Conservation (phyloP, 35 echinoderm and acorn worm species). For the Apostichopus japonicus region DNA sequence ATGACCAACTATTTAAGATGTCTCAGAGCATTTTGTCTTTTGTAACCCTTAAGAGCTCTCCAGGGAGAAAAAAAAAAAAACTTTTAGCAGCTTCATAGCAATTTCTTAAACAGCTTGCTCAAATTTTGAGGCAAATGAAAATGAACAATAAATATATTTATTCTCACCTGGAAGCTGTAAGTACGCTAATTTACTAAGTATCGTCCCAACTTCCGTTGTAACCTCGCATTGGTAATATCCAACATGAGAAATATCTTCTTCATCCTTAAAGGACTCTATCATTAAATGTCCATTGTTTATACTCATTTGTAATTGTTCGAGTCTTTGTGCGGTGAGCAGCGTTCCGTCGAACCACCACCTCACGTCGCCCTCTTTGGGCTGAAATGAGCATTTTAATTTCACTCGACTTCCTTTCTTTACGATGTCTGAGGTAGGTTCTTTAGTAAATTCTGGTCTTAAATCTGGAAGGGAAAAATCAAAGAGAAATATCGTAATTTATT, state of each 20-base stretch:
- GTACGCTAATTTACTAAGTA: constrained; percentile 14
- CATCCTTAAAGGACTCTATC: constrained; percentile 67
- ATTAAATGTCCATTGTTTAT: constrained; percentile 57
- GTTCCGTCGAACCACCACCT: constrained; percentile 73
- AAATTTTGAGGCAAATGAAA: too few relatives aligned
- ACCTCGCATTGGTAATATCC: constrained; percentile 89
- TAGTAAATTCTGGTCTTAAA: constrained; percentile 66
- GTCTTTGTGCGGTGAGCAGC: constrained; percentile 3
- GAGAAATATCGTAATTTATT: too few relatives aligned
- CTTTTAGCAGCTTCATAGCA: too few relatives aligned
- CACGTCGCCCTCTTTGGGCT: constrained; percentile 83
- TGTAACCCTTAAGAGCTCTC: too few relatives aligned
- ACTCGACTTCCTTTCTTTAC: constrained; percentile 78
- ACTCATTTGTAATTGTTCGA: constrained; percentile 57
- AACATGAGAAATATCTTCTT: constrained; percentile 62
- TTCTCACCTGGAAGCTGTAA: constrained; percentile 43
- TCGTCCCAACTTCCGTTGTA: constrained; percentile 51
- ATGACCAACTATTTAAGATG: too few relatives aligned
- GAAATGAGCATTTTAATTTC: constrained; percentile 75
- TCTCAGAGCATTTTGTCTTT: too few relatives aligned
- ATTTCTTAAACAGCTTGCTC: too few relatives aligned
- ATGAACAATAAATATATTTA: too few relatives aligned
- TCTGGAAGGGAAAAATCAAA: constrained; percentile 42
- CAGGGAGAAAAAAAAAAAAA: too few relatives aligned
- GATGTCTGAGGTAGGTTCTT: constrained; percentile 79